Conservation (phyloP, 2,113 vertebrate species). For the Copsychus sechellarum region DNA sequence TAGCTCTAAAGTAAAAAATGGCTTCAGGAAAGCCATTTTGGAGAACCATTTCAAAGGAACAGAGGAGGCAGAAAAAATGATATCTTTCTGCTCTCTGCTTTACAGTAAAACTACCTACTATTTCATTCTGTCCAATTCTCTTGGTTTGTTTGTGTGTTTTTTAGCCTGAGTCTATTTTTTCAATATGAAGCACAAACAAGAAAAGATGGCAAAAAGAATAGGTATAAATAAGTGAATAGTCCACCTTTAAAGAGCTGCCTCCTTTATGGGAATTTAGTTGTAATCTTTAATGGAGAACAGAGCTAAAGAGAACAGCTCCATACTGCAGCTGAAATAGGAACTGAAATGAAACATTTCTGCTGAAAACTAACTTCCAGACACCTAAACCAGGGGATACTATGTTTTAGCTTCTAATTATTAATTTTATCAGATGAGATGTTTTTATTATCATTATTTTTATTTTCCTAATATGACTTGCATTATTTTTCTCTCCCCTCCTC, state of each 20-base stretch:
- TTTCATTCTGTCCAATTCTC: conserved; percentile 8
- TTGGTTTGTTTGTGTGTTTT: conserved; percentile 20
- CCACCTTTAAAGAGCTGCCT: neutral
- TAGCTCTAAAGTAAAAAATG: conserved; percentile 38
- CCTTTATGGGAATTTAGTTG: neutral
- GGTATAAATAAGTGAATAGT: neutral
- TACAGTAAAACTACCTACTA: conserved; percentile 24
- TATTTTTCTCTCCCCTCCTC: neutral
- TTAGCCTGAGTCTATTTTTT: neutral
- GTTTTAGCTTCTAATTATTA: neutral
- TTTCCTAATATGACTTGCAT: neutral
- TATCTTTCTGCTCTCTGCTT: conserved; percentile 5
- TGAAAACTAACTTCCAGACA: neutral
- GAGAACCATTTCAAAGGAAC: conserved; percentile 35
- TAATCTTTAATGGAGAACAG: neutral
- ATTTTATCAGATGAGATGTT: neutral
- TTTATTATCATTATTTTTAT: neutral
- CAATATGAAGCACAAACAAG: neutral
- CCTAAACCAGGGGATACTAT: neutral
- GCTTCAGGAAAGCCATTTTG: conserved; percentile 32
- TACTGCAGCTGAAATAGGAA: neutral
- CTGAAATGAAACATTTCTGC: neutral
- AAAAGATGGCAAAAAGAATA: neutral
- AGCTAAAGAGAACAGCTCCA: neutral
- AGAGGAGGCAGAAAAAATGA: conserved; percentile 5